These are phyloP conservation scores for Tupaia tana DNA, from an alignment of 2,113 vertebrate species.

Conservation along the genomic window DNA sequence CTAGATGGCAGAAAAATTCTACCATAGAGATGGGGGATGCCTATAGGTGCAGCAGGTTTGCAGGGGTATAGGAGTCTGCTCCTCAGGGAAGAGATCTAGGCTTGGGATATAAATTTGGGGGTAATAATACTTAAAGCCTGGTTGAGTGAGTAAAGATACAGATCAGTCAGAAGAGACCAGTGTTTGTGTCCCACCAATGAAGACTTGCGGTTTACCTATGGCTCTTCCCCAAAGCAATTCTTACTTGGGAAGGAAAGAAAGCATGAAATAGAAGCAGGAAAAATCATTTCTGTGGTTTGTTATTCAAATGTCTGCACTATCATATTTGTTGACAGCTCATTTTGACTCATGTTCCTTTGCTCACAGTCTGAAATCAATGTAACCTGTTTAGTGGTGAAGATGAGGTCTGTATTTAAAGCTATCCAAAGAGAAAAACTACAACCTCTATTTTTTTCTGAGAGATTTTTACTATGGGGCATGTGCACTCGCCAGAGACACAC, in stretches of 20 bases:
- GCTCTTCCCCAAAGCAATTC: background rate
- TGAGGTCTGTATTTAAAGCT: background rate
- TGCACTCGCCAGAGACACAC: too few species aligned
- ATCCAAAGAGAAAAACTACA: background rate
- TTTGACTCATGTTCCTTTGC: background rate
- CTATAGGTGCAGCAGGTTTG: background rate
- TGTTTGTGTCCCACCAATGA: background rate
- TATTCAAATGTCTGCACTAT: conserved; percentile 25
- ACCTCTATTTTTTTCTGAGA: background rate
- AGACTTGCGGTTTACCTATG: background rate
- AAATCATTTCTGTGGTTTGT: background rate
- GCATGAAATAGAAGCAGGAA: background rate
- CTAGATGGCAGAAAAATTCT: background rate
- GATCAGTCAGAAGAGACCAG: background rate
- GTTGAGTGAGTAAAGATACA: background rate
- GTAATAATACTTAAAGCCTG: background rate
- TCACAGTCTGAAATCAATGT: background rate
- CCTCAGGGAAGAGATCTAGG: background rate
- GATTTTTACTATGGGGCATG: too few species aligned
- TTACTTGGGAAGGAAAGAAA: background rate
- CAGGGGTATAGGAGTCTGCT: background rate
- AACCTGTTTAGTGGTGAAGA: background rate
- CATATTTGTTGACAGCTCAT: background rate
- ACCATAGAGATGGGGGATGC: background rate
- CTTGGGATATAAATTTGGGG: background rate